Evolutionary conservation across 2,888 invertebrate genomes (phyloP).

Genomic region (Leuctra nigra): DNA sequence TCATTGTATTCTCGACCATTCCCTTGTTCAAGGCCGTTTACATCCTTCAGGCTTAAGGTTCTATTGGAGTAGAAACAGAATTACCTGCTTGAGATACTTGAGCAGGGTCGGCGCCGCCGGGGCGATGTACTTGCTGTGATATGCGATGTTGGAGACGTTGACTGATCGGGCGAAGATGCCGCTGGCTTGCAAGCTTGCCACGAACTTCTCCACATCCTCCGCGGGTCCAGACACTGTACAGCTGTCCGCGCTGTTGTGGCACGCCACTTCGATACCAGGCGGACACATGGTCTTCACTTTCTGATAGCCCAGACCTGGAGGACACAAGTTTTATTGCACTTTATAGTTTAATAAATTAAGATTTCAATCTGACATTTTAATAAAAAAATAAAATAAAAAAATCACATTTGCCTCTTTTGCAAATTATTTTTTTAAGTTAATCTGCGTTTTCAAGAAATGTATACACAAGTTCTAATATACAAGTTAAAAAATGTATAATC

Average conservation of each 20-base stretch:
- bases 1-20: too few species aligned
- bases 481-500: too few species aligned
- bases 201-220: slow-evolving; percentile 52
- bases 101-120: slow-evolving; percentile 42
- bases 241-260: slow-evolving; percentile 71
- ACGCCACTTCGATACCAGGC: slow-evolving; percentile 63
- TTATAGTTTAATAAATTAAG: too few species aligned
- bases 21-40: too few species aligned
- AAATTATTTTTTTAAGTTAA: too few species aligned
- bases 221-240: slow-evolving; percentile 73
- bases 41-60: too few species aligned
- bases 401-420: too few species aligned
- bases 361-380: too few species aligned
- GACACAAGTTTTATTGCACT: too few species aligned
- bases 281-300: slow-evolving; percentile 40
- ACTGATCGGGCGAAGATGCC: slow-evolving; percentile 33
- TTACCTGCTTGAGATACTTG: slow-evolving; percentile 39
- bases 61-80: background rate
- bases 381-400: too few species aligned
- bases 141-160: slow-evolving; percentile 33
- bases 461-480: too few species aligned
- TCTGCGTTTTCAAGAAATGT: too few species aligned
- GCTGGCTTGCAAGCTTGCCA: slow-evolving; percentile 44
- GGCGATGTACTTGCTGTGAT: slow-evolving; percentile 36
- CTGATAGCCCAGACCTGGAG: slow-evolving; percentile 40